Percentiles rank a stretch among this genome's conserved stretches.
Conservation (phyloP, 2,113 vertebrate species). For the Alectura lathami region DNA sequence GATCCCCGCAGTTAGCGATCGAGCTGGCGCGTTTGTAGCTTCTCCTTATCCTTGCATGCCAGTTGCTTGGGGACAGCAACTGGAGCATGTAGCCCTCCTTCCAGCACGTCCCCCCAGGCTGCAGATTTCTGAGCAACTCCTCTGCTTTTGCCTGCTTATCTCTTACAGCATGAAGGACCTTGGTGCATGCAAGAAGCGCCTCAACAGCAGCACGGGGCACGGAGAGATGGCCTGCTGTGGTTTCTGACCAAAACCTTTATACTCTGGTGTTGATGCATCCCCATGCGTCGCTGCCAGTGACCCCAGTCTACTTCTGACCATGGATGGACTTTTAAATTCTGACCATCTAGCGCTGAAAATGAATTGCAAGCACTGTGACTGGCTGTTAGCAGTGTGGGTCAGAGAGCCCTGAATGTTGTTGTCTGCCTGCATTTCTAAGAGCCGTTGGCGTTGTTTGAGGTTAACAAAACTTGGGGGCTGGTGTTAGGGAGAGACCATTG, state of each 20-base stretch:
- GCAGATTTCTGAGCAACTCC: background rate
- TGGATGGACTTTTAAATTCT: background rate
- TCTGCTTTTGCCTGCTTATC: background rate
- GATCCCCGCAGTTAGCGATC: background rate
- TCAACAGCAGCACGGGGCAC: accelerated
- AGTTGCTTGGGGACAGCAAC: background rate
- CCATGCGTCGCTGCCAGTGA: background rate
- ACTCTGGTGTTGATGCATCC: background rate
- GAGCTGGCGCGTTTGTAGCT: background rate
- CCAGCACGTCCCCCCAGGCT: background rate
- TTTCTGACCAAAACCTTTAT: background rate
- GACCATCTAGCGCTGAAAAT: background rate
- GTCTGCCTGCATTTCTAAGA: background rate
- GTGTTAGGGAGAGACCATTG: accelerated
- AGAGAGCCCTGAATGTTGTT: background rate
- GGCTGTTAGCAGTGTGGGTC: too few species aligned
- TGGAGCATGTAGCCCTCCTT: background rate
- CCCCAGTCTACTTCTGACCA: background rate
- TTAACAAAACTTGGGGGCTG: background rate
- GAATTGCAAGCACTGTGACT: too few species aligned
- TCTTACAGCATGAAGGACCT: background rate
- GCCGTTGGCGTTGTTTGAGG: background rate
- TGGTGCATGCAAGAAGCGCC: background rate
- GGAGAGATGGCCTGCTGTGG: background rate
- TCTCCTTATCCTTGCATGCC: background rate